These are phyloP conservation scores for Semaprochilodus insignis DNA, from an alignment of 2,797 vertebrate species.

Conservation along the genomic window DNA sequence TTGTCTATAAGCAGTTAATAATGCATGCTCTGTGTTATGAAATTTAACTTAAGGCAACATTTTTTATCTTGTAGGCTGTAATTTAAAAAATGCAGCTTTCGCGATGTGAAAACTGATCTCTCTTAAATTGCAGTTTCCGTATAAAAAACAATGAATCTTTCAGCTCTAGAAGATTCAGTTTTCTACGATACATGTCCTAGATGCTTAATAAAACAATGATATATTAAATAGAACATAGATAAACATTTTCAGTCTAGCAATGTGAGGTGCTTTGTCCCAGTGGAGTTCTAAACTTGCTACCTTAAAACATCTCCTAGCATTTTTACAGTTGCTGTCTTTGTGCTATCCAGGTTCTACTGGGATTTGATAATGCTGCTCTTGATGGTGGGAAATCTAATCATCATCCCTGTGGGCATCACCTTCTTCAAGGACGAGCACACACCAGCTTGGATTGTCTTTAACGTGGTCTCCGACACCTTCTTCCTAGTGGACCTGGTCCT, in stretches of 20 bases:
- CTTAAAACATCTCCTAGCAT: background rate
- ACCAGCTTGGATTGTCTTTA: slow-evolving; percentile 98
- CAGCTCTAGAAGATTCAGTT: background rate
- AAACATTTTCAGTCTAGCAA: background rate
- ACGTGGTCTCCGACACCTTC: slow-evolving; percentile 97
- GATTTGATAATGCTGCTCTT: slow-evolving; percentile 98
- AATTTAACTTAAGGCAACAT: too few species aligned
- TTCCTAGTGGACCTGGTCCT: slow-evolving; percentile 98
- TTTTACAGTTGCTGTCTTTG: slow-evolving; percentile 1
- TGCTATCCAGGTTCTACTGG: slow-evolving; percentile 93
- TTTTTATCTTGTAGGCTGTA: too few species aligned
- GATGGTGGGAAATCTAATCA: slow-evolving; percentile 99
- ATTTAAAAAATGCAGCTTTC: too few species aligned
- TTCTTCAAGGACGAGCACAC: slow-evolving; percentile 99
- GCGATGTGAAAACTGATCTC: too few species aligned
- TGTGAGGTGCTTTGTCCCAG: background rate
- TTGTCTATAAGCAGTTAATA: too few species aligned
- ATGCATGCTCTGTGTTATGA: too few species aligned
- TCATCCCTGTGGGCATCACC: slow-evolving; percentile 98
- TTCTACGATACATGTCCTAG: background rate
- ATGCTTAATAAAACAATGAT: background rate
- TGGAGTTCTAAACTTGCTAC: background rate
- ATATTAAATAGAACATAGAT: background rate
- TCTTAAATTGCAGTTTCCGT: too few species aligned
- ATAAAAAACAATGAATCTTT: too few species aligned